Percentiles rank a stretch among this genome's conserved stretches.
Conservation (phyloP, 2,888 invertebrate genomes). For the Drosophila ustulata region DNA sequence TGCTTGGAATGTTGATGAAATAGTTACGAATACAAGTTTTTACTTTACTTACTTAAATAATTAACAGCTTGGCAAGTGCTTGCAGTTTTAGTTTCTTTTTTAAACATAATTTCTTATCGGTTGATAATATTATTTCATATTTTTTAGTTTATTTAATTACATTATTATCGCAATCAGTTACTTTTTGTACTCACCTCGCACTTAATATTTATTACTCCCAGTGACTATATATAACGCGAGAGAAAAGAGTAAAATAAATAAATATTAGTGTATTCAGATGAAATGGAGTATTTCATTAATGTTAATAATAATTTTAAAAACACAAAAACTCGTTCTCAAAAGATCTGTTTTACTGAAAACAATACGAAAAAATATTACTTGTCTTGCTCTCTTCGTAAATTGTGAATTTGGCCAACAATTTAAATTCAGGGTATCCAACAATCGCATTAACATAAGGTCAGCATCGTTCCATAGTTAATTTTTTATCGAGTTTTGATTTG, state of each 20-base stretch:
- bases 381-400: no score
- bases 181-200: slow-evolving; percentile 44
- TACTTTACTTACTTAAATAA: not conserved
- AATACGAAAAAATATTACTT: no score
- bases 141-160: not conserved
- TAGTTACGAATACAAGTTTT: not conserved
- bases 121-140: no score
- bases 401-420: no score
- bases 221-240: not conserved
- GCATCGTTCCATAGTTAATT: slow-evolving; percentile 1
- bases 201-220: slow-evolving; percentile 15
- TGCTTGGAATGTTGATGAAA: slow-evolving; percentile 4
- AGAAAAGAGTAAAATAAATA: not conserved
- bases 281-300: no score
- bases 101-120: not conserved
- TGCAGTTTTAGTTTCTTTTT: not conserved
- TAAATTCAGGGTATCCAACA: not conserved
- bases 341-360: no score
- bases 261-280: not conserved
- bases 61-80: no score
- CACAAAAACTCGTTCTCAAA: no score
- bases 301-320: no score
- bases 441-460: not conserved
- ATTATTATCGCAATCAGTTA: not conserved
- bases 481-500: slow-evolving; percentile 51